These are phyloP conservation scores for Hyposmocoma kahamanoa DNA, from an alignment of 1,140 invertebrate genomes.

Conservation along the genomic window DNA sequence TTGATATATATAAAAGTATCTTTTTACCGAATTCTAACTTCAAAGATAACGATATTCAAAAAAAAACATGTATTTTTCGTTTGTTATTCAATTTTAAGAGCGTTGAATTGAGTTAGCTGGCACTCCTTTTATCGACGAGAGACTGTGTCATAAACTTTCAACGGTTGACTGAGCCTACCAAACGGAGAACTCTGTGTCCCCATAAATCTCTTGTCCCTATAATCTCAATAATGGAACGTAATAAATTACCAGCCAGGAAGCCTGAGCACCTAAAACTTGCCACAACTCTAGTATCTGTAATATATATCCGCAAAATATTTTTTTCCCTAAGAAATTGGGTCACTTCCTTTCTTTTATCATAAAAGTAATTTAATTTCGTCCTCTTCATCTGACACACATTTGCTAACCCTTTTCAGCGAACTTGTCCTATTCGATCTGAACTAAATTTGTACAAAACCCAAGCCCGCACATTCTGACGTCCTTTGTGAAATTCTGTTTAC, in stretches of 20 bases:
- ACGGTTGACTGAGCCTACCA: not conserved
- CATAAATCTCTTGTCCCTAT: conserved; percentile 4
- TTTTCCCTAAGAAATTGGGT: conserved; percentile 15
- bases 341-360: conserved; percentile 30
- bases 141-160: conserved; percentile 2
- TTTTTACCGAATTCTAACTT: too few relatives aligned
- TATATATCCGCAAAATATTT: conserved; percentile 13
- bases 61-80: too few relatives aligned
- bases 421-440: conserved; percentile 59
- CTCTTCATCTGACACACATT: conserved; percentile 37
- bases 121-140: too few relatives aligned
- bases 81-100: too few relatives aligned
- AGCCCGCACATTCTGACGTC: conserved; percentile 50
- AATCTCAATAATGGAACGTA: conserved; percentile 4
- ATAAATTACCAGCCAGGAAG: conserved; percentile 8
- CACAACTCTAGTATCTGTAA: conserved; percentile 12
- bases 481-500: conserved; percentile 58
- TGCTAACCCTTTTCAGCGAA: conserved; percentile 61
- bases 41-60: too few relatives aligned
- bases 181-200: not conserved
- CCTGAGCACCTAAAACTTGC: conserved; percentile 13
- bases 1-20: too few relatives aligned
- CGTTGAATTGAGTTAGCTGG: too few relatives aligned
- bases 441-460: conserved; percentile 60
- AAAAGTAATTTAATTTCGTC: conserved; percentile 56